Evolutionary conservation across 1,140 invertebrate species (phyloP).

Genomic region (Agrypnia vestita): DNA sequence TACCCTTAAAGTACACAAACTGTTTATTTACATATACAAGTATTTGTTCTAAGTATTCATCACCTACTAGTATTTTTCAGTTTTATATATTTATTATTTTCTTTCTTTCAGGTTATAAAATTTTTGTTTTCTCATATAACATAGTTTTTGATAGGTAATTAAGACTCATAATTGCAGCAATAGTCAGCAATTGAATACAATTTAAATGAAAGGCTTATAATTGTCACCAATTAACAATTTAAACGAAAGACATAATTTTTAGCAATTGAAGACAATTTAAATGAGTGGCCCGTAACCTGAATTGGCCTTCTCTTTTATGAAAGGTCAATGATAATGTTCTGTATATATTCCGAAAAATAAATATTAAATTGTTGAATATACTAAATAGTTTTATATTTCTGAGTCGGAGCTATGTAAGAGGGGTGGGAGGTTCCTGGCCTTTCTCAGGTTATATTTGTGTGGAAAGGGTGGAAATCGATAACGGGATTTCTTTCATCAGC

Average conservation of each 20-base stretch:
- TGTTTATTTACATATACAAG: too few relatives aligned
- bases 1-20: too few relatives aligned
- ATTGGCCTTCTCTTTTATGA: background rate
- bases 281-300: background rate
- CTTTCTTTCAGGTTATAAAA: too few relatives aligned
- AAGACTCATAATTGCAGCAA: too few relatives aligned
- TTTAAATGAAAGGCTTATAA: too few relatives aligned
- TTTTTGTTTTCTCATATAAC: too few relatives aligned
- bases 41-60: too few relatives aligned
- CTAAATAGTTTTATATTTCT: background rate
- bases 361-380: background rate
- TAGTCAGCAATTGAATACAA: too few relatives aligned
- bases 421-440: background rate
- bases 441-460: background rate
- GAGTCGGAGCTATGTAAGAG: background rate
- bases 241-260: background rate
- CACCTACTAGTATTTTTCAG: background rate
- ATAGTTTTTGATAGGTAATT: too few relatives aligned
- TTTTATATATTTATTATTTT: background rate
- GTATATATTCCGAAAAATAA: too few relatives aligned
- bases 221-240: too few relatives aligned
- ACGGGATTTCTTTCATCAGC: background rate
- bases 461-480: constrained; percentile 9
- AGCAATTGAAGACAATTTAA: background rate
- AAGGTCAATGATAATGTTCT: too few relatives aligned